phyloP scores from a whole-genome alignment of 1,140 invertebrate genomes.

The Aradophagus sp. region DNA sequence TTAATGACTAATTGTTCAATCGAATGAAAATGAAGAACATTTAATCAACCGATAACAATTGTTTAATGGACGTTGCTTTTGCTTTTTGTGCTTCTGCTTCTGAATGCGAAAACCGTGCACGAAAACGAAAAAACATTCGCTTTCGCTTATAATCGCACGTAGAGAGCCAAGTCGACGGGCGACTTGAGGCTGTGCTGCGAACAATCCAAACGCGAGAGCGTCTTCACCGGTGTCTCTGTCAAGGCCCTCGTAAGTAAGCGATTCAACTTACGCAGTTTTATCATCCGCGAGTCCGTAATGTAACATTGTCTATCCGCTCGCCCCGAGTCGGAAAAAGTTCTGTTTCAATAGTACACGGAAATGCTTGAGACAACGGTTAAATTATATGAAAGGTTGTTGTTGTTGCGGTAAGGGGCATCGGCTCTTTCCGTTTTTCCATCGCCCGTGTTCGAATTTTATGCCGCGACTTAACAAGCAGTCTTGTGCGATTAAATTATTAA shows the following conservation, averaged over 20 bases:
- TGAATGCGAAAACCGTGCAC: slow-evolving; percentile 39
- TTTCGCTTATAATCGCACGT: slow-evolving; percentile 51
- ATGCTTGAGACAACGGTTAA: slow-evolving; percentile 29
- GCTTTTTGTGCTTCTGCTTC: slow-evolving; percentile 49
- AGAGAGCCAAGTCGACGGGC: slow-evolving; percentile 73
- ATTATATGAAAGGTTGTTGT: slow-evolving; percentile 21
- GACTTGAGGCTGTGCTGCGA: slow-evolving; percentile 72
- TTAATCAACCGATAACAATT: slow-evolving; percentile 13
- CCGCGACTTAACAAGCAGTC: no score
- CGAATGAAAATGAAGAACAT: no score
- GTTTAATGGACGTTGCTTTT: slow-evolving; percentile 30
- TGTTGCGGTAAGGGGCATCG: slow-evolving; percentile 11
- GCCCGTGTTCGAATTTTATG: no score
- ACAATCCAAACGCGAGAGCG: slow-evolving; percentile 65
- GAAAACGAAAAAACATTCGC: slow-evolving; percentile 41
- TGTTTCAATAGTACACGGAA: slow-evolving; percentile 35
- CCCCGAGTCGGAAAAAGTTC: slow-evolving; percentile 30
- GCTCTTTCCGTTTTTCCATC: slow-evolving; percentile 6
- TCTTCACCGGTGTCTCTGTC: slow-evolving; percentile 77
- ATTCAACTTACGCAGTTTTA: slow-evolving; percentile 49
- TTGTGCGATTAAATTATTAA: no score
- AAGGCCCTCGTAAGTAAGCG: slow-evolving; percentile 77
- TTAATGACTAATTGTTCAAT: no score
- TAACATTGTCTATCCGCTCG: slow-evolving; percentile 41
- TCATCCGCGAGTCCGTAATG: slow-evolving; percentile 38